phyloP scores from a whole-genome alignment of 2,888 invertebrate genomes.

The Sesamia inferens region DNA sequence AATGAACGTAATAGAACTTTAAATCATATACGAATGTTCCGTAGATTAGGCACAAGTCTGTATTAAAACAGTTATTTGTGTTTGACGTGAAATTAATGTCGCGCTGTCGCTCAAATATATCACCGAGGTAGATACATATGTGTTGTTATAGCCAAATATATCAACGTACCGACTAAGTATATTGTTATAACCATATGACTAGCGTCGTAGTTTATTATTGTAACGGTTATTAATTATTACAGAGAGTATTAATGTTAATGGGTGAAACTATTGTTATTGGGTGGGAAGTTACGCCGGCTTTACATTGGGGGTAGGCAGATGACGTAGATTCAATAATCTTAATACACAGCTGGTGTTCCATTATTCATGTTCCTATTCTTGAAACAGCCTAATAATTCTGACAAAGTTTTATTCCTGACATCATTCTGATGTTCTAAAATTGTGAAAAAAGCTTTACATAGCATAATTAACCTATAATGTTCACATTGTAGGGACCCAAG shows the following conservation, averaged over 20 bases:
- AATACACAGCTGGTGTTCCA: neutral
- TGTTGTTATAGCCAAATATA: neutral
- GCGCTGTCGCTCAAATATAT: slow-evolving; percentile 56
- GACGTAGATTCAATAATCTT: neutral
- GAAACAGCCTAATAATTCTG: neutral
- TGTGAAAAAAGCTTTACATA: neutral
- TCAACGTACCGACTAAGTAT: neutral
- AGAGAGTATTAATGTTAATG: slow-evolving; percentile 29
- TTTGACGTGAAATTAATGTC: slow-evolving; percentile 46
- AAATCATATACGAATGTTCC: slow-evolving; percentile 4
- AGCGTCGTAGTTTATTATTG: slow-evolving; percentile 18
- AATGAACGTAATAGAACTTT: slow-evolving; percentile 10
- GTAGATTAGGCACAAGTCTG: slow-evolving; percentile 34
- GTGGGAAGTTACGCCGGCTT: neutral
- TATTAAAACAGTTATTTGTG: slow-evolving; percentile 24
- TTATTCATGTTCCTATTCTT: neutral
- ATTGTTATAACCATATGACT: slow-evolving; percentile 23
- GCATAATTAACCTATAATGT: neutral
- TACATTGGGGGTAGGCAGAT: neutral
- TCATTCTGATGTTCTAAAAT: neutral
- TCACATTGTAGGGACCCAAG: neutral
- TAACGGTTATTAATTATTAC: slow-evolving; percentile 48
- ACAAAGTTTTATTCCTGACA: neutral
- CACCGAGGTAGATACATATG: neutral
- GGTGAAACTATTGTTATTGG: slow-evolving; percentile 16